Evolutionary conservation across 2,113 vertebrate species (phyloP).

Genomic region (Accipiter cooperii): DNA sequence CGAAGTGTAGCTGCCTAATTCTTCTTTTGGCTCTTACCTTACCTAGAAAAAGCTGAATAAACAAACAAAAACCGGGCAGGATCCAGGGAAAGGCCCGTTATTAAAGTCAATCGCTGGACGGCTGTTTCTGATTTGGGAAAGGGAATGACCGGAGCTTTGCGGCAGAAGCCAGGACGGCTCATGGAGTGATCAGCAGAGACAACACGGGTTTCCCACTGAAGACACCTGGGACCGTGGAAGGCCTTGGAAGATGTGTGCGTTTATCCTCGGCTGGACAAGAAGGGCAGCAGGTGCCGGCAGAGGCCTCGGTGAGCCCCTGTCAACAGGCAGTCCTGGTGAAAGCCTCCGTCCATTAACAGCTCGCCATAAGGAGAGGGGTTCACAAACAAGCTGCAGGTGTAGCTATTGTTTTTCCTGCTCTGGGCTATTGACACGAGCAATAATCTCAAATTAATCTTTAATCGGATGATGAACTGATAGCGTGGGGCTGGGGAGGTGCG

Average conservation of each 20-base stretch:
- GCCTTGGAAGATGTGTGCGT: background rate
- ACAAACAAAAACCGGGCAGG: background rate
- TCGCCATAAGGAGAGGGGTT: background rate
- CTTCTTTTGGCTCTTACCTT: background rate
- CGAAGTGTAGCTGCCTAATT: background rate
- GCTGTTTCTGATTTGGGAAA: background rate
- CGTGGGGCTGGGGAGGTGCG: background rate
- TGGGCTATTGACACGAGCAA: background rate
- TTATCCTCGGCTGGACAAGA: background rate
- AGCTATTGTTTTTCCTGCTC: slow-evolving; percentile 39
- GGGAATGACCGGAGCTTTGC: rapidly evolving
- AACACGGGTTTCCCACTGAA: rapidly evolving
- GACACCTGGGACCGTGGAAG: background rate
- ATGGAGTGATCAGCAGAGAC: background rate
- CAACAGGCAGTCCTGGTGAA: background rate
- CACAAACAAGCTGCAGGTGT: slow-evolving; percentile 68
- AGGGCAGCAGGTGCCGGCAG: slow-evolving; percentile 33
- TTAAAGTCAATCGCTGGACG: background rate
- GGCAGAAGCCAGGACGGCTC: background rate
- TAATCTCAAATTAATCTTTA: slow-evolving; percentile 60
- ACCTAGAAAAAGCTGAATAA: background rate
- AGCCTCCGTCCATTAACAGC: slow-evolving; percentile 50
- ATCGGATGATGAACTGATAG: background rate
- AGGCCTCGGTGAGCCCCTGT: background rate
- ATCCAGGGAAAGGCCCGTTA: background rate